phyloP scores from a whole-genome alignment of 1,140 invertebrate genomes.

The Leptopilina boulardi region DNA sequence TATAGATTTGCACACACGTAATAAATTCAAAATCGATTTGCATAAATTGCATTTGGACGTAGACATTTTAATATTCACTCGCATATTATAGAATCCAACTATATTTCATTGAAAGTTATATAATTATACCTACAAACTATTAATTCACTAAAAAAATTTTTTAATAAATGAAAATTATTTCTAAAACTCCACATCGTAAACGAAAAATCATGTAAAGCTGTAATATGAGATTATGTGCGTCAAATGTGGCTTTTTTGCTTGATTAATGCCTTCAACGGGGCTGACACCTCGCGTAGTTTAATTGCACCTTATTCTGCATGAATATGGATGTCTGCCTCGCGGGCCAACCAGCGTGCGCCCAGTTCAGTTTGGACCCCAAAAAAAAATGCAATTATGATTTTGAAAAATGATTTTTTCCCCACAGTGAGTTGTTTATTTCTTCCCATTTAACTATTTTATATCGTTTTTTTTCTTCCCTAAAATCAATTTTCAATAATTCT shows the following conservation, averaged over 20 bases:
- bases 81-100: neutral
- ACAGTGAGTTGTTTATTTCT: slow-evolving; percentile 50
- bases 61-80: neutral
- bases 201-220: too few relatives aligned
- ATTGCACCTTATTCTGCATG: slow-evolving; percentile 76
- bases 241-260: slow-evolving; percentile 74
- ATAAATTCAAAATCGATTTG: slow-evolving; percentile 59
- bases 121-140: too few relatives aligned
- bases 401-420: slow-evolving; percentile 71
- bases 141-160: too few relatives aligned
- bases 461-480: neutral
- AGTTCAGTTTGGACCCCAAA: slow-evolving; percentile 55
- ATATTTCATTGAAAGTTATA: too few relatives aligned
- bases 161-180: too few relatives aligned
- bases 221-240: slow-evolving; percentile 70
- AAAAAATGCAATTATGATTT: slow-evolving; percentile 75
- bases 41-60: slow-evolving; percentile 37
- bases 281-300: slow-evolving; percentile 75
- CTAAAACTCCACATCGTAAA: too few relatives aligned
- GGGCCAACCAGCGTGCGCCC: slow-evolving; percentile 55
- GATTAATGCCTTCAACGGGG: slow-evolving; percentile 73
- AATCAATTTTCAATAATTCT: too few relatives aligned
- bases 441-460: slow-evolving; percentile 47
- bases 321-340: slow-evolving; percentile 74
- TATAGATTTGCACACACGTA: slow-evolving; percentile 51